Percentiles rank a stretch among this genome's conserved stretches.
These are phyloP conservation scores for Lamellibrachia columna DNA, from an alignment of 2,888 invertebrate species.

Conservation along the genomic window DNA sequence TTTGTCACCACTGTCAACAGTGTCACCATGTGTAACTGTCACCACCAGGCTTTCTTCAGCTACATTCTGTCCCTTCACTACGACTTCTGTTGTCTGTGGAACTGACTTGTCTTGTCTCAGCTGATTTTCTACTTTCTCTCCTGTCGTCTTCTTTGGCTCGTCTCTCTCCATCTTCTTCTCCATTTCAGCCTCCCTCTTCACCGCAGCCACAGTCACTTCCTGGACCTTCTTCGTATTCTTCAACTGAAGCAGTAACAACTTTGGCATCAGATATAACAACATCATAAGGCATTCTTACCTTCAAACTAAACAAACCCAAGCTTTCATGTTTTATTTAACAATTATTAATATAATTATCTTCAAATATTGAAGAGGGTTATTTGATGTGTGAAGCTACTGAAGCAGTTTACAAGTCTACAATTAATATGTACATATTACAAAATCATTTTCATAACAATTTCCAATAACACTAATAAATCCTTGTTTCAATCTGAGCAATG, in stretches of 20 bases:
- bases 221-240: conserved; percentile 35
- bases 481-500: too few relatives aligned
- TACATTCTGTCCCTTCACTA: background rate
- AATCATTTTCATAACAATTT: too few relatives aligned
- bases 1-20: background rate
- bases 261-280: background rate
- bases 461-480: too few relatives aligned
- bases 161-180: conserved; percentile 18
- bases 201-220: conserved; percentile 13
- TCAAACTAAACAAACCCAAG: background rate
- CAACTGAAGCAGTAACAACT: conserved; percentile 28
- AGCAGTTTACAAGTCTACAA: too few relatives aligned
- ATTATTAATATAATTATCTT: too few relatives aligned
- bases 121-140: background rate
- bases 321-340: background rate
- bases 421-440: too few relatives aligned
- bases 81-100: background rate
- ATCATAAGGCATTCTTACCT: background rate
- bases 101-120: background rate
- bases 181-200: conserved; percentile 29
- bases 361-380: background rate
- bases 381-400: too few relatives aligned
- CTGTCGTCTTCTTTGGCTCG: background rate
- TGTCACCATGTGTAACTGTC: background rate
- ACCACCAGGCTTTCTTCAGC: background rate